Evolutionary conservation across 2,888 invertebrate genomes (phyloP).

Genomic region (Athetis lepigone): DNA sequence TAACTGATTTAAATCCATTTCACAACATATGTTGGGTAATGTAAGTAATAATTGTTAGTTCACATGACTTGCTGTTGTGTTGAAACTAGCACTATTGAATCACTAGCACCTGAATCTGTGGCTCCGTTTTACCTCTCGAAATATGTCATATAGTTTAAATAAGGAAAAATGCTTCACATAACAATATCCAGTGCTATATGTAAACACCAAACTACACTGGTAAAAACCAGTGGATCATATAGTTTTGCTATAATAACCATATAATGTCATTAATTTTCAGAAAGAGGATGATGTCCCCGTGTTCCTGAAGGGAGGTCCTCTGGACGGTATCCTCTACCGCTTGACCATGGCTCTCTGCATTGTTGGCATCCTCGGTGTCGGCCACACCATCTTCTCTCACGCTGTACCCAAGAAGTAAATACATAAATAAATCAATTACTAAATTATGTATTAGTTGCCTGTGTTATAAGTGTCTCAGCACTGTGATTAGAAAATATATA

Average conservation of each 20-base stretch:
- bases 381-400: slow-evolving; percentile 80
- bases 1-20: no score
- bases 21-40: no score
- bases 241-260: not conserved
- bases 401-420: slow-evolving; percentile 82
- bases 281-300: slow-evolving; percentile 91
- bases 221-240: not conserved
- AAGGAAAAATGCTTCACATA: not conserved
- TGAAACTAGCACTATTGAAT: no score
- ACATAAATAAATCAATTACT: slow-evolving; percentile 60
- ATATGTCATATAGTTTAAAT: not conserved
- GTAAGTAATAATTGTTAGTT: no score
- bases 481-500: slow-evolving; percentile 76
- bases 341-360: slow-evolving; percentile 82
- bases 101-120: no score
- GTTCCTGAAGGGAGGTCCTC: slow-evolving; percentile 90
- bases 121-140: not conserved
- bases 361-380: slow-evolving; percentile 79
- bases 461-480: slow-evolving; percentile 72
- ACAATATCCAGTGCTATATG: not conserved
- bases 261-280: slow-evolving; percentile 76
- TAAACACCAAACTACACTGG: no score
- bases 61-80: no score
- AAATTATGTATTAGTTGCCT: slow-evolving; percentile 77
- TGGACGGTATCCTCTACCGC: slow-evolving; percentile 87